Conservation (phyloP, 2,888 invertebrate species). For the Ectemnius continuus region DNA sequence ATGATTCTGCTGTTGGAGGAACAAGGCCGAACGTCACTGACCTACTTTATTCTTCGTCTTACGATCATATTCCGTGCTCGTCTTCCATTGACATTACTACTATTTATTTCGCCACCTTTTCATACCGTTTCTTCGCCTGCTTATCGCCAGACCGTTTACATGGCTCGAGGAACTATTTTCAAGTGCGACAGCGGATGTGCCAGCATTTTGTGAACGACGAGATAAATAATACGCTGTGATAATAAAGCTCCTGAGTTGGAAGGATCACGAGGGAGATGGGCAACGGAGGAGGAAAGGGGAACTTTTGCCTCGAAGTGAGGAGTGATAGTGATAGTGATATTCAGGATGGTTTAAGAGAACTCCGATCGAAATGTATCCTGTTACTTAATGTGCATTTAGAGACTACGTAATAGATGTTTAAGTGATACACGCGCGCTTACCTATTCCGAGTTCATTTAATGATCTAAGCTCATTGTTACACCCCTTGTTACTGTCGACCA, state of each 20-base stretch:
- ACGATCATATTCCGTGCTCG: no score
- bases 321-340: conserved; percentile 15
- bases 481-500: no score
- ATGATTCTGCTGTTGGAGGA: no score
- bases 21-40: no score
- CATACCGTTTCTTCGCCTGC: no score
- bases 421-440: neutral
- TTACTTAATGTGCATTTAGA: conserved; percentile 65
- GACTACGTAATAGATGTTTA: conserved; percentile 26
- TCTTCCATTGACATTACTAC: no score
- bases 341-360: conserved; percentile 25
- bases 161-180: conserved; percentile 4
- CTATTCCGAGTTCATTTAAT: neutral
- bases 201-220: conserved; percentile 40
- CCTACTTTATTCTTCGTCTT: no score
- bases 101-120: no score
- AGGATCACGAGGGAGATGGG: neutral
- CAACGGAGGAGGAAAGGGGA: no score
- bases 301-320: neutral
- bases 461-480: no score
- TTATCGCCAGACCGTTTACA: neutral
- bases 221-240: conserved; percentile 41
- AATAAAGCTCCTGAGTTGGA: conserved; percentile 21
- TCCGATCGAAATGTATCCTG: conserved; percentile 47
- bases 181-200: conserved; percentile 25